Base-by-base conservation (phyloP, 2,888 invertebrate species). In the Ganaspis brasiliensis region DNA sequence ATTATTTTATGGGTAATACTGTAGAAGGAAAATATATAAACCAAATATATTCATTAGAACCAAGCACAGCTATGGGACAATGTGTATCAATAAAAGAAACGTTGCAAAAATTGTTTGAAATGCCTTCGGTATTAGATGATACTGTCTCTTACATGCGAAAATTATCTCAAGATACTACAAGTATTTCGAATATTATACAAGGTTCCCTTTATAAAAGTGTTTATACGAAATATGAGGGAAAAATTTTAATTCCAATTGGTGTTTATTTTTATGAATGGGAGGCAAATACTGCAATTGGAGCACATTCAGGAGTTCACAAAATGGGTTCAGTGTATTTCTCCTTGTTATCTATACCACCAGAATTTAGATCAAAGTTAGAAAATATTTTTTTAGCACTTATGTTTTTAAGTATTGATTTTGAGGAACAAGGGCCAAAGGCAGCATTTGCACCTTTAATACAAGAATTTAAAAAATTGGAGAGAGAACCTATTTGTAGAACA, bases 251-350 rank as follows among this genome's bases (percentile, higher is more conserved):
- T 35, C 79, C 79, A 21, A 70, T 79, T 26, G 72, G 45, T 59
- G 56, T 77, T 57, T 77, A 73, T 55, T 73, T 16, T 56, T 79
- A 83, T 31, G 8, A 52, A 52, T 52, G 52, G 52, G 72, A 81
- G 55, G 40, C 59, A 2, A 79, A 81, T 52, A 81, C 79, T 55
- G 80, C 83, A 12, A 35, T 81, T 2, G 81, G 82, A 12, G 73
- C 79, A 19, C 75, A 82, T 75, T 73, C 77, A 16, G 74, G 72
- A 49, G 21, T 79, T 14, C 72, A 79, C 35, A 82, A 80, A 77
- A 76, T 79, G 55, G 80, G 82, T 8, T 79, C 75, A 26, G 74
- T 78, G 3, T 81, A 82, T 73, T 80, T 76, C 12, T 55, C 76
- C 4, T 76, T 10, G 74, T 63, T 52, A 61, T 56, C 52, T 80